Evolutionary conservation across 1,140 invertebrate genomes (phyloP).

Genomic region (Drosophila lini): DNA sequence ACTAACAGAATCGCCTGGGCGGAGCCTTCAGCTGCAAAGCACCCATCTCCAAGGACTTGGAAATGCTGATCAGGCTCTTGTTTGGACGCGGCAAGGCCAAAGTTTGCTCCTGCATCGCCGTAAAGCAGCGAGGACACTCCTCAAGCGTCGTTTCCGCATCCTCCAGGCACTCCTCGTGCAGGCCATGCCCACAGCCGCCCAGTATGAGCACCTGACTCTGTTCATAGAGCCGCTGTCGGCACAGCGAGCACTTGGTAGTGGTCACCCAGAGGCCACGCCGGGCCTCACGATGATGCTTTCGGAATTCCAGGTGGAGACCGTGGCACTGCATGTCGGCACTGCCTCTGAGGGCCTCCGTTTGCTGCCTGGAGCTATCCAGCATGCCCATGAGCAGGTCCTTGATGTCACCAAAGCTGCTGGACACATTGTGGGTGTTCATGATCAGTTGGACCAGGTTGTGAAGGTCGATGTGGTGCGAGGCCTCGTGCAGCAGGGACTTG

Average conservation of each 20-base stretch:
- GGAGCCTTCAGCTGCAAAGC: slow-evolving; percentile 79
- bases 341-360: slow-evolving; percentile 83
- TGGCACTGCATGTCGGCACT: slow-evolving; percentile 80
- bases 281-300: slow-evolving; percentile 40
- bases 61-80: slow-evolving; percentile 42
- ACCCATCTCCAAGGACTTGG: slow-evolving; percentile 54
- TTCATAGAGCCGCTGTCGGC: slow-evolving; percentile 71
- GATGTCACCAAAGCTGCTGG: slow-evolving; percentile 85
- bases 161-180: slow-evolving; percentile 67
- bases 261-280: slow-evolving; percentile 75
- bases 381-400: slow-evolving; percentile 85
- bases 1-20: slow-evolving; percentile 74
- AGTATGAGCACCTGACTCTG: slow-evolving; percentile 66
- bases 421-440: slow-evolving; percentile 78
- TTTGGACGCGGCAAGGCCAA: slow-evolving; percentile 62
- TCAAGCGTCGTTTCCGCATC: slow-evolving; percentile 29
- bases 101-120: slow-evolving; percentile 10
- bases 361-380: slow-evolving; percentile 84
- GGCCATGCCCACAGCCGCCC: slow-evolving; percentile 75
- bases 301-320: slow-evolving; percentile 82
- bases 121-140: slow-evolving; percentile 65
- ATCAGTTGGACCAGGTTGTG: slow-evolving; percentile 85
- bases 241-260: slow-evolving; percentile 75
- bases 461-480: slow-evolving; percentile 85
- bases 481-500: slow-evolving; percentile 85